Conservation (phyloP, 2,797 vertebrate genomes). For the Pygocentrus nattereri region DNA sequence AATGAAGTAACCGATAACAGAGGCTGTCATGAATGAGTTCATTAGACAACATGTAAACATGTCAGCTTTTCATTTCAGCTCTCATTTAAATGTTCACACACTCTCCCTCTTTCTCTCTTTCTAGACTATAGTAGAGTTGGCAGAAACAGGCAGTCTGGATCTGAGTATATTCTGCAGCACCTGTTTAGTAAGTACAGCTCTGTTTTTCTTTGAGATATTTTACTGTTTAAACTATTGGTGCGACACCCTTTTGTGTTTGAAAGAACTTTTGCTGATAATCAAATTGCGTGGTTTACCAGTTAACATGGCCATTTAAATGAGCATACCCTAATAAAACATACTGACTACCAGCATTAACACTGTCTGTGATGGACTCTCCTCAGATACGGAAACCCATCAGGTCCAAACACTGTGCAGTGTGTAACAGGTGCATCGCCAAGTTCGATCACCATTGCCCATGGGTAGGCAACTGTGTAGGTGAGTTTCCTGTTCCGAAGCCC, state of each 20-base stretch:
- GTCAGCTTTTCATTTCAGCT: too few relatives aligned
- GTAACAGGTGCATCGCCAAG: constrained; percentile 98
- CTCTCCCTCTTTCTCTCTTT: constrained; percentile 35
- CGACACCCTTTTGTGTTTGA: not conserved
- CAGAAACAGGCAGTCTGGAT: constrained; percentile 96
- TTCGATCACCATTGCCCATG: constrained; percentile 99
- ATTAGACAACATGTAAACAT: too few relatives aligned
- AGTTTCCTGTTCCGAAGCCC: constrained; percentile 63
- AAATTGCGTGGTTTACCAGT: constrained; percentile 8
- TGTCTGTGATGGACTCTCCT: constrained; percentile 7
- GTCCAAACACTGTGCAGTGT: constrained; percentile 98
- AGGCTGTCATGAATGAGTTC: too few relatives aligned
- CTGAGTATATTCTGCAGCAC: constrained; percentile 99
- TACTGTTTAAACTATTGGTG: not conserved
- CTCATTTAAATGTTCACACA: not conserved
- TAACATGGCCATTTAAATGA: constrained; percentile 8
- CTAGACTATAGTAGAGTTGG: constrained; percentile 98
- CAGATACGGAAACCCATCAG: constrained; percentile 99
- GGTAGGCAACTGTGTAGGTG: constrained; percentile 99
- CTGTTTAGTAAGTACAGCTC: constrained; percentile 89
- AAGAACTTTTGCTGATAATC: not conserved
- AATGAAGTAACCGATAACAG: too few relatives aligned
- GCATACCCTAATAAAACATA: not conserved
- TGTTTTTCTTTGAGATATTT: not conserved
- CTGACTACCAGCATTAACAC: constrained; percentile 33